phyloP scores from a whole-genome alignment of 2,888 invertebrate species.

The Lysandra bellargus region DNA sequence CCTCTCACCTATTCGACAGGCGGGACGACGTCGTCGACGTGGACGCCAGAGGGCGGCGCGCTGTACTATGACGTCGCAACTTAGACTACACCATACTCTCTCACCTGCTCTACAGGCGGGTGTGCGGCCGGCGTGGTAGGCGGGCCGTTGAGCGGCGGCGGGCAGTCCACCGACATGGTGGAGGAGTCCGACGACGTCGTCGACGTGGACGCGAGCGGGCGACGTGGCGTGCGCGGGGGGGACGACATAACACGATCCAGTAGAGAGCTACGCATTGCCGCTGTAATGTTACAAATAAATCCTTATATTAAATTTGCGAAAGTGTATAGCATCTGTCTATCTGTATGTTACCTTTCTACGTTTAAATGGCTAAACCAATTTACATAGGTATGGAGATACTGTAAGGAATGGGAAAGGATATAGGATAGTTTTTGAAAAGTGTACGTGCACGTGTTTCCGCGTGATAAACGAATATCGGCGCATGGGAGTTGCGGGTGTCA shows the following conservation, averaged over 20 bases:
- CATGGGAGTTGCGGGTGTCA: too few species aligned
- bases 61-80: too few species aligned
- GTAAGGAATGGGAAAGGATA: too few species aligned
- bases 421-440: background rate
- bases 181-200: slow-evolving; percentile 85
- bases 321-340: too few species aligned
- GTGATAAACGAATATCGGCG: too few species aligned
- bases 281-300: slow-evolving; percentile 34
- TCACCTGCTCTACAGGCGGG: slow-evolving; percentile 65
- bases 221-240: slow-evolving; percentile 73
- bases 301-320: background rate
- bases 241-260: slow-evolving; percentile 79
- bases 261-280: slow-evolving; percentile 85
- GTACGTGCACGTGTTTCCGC: too few species aligned
- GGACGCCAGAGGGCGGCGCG: too few species aligned
- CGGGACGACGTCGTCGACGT: slow-evolving; percentile 38
- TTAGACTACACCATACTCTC: too few species aligned
- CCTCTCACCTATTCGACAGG: slow-evolving; percentile 61
- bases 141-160: slow-evolving; percentile 63
- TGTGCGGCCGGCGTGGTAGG: slow-evolving; percentile 52
- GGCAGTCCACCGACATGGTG: slow-evolving; percentile 76
- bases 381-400: too few species aligned
- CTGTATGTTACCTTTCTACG: too few species aligned
- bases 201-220: slow-evolving; percentile 83
- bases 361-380: too few species aligned